Base-by-base conservation (phyloP, 2,113 vertebrate species). In the Prietella phreatophila region DNA sequence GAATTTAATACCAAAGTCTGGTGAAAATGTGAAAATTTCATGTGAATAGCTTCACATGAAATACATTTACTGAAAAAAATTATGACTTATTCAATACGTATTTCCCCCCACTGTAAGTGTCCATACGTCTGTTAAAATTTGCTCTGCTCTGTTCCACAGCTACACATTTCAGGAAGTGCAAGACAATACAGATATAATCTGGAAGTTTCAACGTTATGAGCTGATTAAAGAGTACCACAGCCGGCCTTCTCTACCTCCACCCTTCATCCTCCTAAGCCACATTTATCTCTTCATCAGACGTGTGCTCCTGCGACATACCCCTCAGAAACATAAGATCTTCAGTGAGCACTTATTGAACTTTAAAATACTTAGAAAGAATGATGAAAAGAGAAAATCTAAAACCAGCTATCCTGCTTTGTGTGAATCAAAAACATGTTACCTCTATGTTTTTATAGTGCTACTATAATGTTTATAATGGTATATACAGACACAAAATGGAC, bases 81-180 rank as follows among this genome's bases (percentile, higher is more conserved):
- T 47, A 6, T 47, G 42, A 47, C 42, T 47, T 47, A 5, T 47
- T 47, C 42, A 47, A 47, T 47, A 47, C 6, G 6, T 47, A 7
- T 7, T 42, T 42, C 42, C 42, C 42, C 42, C 42, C 42, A 7
- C 6, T 47, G 42, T 47, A 19, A 27, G 9, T 53, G 13, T 53
- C 17, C 5, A 53, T 79, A 8, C 14, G 13, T 79, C 30, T 25
- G 11, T 79, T 53, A 79, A 50, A 76, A 56, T 13, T 55, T 17
- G 27, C 15, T 56, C 79, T 81, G 55, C 30, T 81, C 33, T 61
- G 22, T 42, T 61, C 50, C 10, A 56, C 93, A 99, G 98, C 95
- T 99, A 97, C 90, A 99, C 98, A 0, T 99, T 99, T 92, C 95
- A 99, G 95, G 94, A 97, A 91, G 97, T 99, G 0, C 98, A 99